Base-by-base conservation (phyloP, 2,113 vertebrate genomes). In the Ptilorrhoa leucosticta region DNA sequence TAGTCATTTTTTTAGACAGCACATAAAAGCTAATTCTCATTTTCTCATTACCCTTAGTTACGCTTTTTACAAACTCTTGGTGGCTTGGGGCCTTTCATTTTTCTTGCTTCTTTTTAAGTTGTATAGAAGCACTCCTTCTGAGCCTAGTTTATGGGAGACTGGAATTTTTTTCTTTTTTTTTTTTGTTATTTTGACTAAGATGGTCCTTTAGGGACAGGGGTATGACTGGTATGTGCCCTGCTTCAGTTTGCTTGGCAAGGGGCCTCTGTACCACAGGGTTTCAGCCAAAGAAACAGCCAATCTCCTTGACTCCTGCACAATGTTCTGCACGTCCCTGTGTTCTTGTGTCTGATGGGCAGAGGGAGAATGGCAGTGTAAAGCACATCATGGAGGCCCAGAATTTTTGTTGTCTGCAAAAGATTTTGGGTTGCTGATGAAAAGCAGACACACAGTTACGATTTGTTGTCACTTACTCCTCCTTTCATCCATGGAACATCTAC, bases 401-500 rank as follows among this genome's bases (percentile, higher is more conserved):
- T 22, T 71, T 63, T 35, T 10, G 7, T 42, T 45, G 35, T 48
- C 48, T 54, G 39, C 33, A 71, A 51, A 93, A 78, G 5, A 42
- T 64, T 82, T 54, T 75, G 15, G 66, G 45, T 11, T 53, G 40
- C 50, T 61, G 54, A n/a, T 78, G 37, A 84, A 70, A 82, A 70
- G 19, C 64, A 84, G 54, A 48, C 45, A 31, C 0, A 1, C 8
- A 45, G 28, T 26, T 66, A 53, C 0, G 0, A 22, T 56, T 60
- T 76, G 31, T 39, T 65, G 40, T 70, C 68, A 39, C 16, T 89
- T 65, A 35, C 15, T 70, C 22, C 31, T 64, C 30, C 47, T 35
- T 83, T 70, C 75, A 31, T 33, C 27, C 39, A 40, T 15, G 33
- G 23, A 87, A 48, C 4, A 3, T 11, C 47, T 51, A 53, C 13